A percentile compares a stretch with the other conserved stretches of the same genome.
phyloP scores from a whole-genome alignment of 2,797 vertebrate species.

The Trachops cirrhosus region DNA sequence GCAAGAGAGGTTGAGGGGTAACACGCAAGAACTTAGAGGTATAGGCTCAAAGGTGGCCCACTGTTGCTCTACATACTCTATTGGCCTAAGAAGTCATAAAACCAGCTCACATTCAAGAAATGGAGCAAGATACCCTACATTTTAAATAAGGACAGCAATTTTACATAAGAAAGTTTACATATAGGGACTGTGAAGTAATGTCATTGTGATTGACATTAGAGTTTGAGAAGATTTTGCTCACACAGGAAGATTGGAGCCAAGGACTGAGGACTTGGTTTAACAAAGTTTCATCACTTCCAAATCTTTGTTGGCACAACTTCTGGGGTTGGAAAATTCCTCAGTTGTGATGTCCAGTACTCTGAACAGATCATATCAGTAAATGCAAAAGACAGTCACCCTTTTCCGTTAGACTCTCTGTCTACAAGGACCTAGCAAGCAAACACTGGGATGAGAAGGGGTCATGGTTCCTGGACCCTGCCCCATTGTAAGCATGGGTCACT shows the following conservation, averaged over 20 bases:
- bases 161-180: background rate
- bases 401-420: background rate
- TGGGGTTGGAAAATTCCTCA: background rate
- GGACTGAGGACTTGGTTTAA: background rate
- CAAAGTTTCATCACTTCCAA: background rate
- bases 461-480: background rate
- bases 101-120: background rate
- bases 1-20: background rate
- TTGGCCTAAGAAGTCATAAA: background rate
- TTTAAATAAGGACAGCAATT: background rate
- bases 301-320: background rate
- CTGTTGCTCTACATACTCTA: background rate
- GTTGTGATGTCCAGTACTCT: background rate
- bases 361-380: background rate
- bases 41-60: fast-evolving
- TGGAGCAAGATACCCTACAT: background rate
- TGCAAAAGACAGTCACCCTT: background rate
- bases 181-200: background rate
- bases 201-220: background rate
- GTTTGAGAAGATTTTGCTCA: background rate
- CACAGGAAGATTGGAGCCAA: background rate
- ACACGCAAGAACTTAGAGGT: background rate
- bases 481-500: background rate
- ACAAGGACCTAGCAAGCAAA: background rate
- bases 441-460: background rate